phyloP scores from a whole-genome alignment of 30 jellyfish, hydroid and myxozoan genomes.

The Hydractinia echinata region DNA sequence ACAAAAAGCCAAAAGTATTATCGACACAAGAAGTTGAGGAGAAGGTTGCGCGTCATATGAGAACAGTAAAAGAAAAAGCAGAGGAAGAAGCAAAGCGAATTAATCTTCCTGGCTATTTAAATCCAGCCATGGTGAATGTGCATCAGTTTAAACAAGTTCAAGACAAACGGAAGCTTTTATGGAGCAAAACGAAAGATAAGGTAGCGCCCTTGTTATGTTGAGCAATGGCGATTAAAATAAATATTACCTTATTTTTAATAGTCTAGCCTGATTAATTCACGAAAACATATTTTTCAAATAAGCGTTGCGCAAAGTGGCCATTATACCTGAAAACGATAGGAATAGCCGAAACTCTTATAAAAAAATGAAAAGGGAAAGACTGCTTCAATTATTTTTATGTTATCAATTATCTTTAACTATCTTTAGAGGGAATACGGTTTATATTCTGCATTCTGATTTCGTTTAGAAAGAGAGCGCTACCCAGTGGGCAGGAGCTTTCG shows the following conservation, averaged over 20 bases:
- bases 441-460: background rate
- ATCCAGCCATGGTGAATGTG: slow-evolving; percentile 95
- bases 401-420: too few relatives aligned
- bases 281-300: too few relatives aligned
- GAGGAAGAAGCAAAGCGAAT: slow-evolving; percentile 78
- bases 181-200: slow-evolving; percentile 70
- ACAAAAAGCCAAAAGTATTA: slow-evolving; percentile 46
- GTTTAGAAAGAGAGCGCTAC: slow-evolving; percentile 49
- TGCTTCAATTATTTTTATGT: too few relatives aligned
- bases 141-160: slow-evolving; percentile 88
- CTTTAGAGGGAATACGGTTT: too few relatives aligned
- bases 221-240: too few relatives aligned
- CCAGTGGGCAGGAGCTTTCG: slow-evolving; percentile 62
- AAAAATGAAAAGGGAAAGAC: too few relatives aligned
- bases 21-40: slow-evolving; percentile 89
- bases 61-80: slow-evolving; percentile 61
- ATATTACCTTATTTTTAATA: too few relatives aligned
- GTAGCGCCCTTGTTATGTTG: background rate
- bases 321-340: too few relatives aligned
- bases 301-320: too few relatives aligned
- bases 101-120: slow-evolving; percentile 79
- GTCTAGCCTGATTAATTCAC: too few relatives aligned
- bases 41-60: slow-evolving; percentile 63
- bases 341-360: too few relatives aligned
- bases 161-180: slow-evolving; percentile 76